Conservation (phyloP, 2,797 vertebrate genomes). For the Pseudomugil gertrudae region DNA sequence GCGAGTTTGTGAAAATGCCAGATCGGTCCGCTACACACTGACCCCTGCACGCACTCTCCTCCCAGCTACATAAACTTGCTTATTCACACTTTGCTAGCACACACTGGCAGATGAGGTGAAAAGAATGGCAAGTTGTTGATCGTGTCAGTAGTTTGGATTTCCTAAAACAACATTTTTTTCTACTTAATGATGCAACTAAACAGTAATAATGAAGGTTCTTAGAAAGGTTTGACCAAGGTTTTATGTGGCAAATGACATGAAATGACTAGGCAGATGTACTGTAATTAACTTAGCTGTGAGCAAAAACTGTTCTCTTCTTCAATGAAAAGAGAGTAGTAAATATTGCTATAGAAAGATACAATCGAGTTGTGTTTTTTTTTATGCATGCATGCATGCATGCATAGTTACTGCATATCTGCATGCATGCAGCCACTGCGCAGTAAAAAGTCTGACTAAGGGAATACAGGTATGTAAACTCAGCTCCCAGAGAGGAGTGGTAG, state of each 20-base stretch:
- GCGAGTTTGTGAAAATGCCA: constrained; percentile 35
- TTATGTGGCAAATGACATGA: neutral
- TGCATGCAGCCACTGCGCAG: neutral
- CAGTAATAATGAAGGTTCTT: neutral
- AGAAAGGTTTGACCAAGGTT: neutral
- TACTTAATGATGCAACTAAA: neutral
- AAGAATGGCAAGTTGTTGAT: neutral
- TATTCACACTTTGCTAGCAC: constrained; percentile 28
- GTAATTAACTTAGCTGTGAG: no score
- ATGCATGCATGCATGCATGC: no score
- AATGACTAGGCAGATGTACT: neutral
- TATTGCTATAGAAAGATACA: neutral
- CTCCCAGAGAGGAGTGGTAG: no score
- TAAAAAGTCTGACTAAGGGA: no score
- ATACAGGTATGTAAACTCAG: neutral
- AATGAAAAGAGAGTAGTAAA: neutral
- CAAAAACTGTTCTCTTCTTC: no score
- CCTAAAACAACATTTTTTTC: neutral
- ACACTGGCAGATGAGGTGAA: neutral
- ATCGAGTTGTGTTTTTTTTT: neutral
- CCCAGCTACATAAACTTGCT: constrained; percentile 41
- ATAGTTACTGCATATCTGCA: no score
- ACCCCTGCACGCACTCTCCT: constrained; percentile 63
- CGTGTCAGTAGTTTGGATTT: neutral
- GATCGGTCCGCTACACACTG: constrained; percentile 54